Evolutionary conservation across 2,113 vertebrate species (phyloP), one percentile per base, ranked within the genome.

Genomic region (Platanista minor): DNA sequence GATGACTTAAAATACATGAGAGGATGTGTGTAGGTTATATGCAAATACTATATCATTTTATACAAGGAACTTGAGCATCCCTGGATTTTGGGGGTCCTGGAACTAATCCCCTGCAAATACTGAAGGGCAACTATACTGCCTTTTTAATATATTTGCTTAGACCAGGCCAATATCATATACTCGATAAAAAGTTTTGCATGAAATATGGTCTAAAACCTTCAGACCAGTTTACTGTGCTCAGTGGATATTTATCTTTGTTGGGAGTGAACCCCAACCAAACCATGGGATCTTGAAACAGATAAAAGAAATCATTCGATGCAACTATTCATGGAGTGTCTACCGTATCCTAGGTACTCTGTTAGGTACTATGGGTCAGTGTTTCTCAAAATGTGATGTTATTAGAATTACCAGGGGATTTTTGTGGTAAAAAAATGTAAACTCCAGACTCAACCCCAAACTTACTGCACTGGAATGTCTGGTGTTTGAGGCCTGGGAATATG

Each of bases 111-210:
- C 31, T 78, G 49, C 49, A 54, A 54, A 78, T 54, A 78, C 49
- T 54, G 33, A 78, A 78, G 75, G 75, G 36, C 11, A 23, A 36
- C 11, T 78, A 54, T 72, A 61, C 18, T 77, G 3, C 1, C 1
- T 94, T 94, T 71, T 91, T 25, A 86, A 77, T n/a, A 66, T 41
- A 75, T 85, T 75, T 77, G 12, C 10, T 82, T 96, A 82, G 61
- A 52, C 1, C 12, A 36, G 4, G 78, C 49, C 41, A 92, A 69
- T 18, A 90, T 43, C n/a, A 67, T 11, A 83, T 61, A 77, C 4
- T 54, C 12, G 77, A 61, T 66, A 83, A 84, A 87, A 87, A 12
- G 12, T 52, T 91, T 82, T 41, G 21, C 31, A 59, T 62, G 39
- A 71, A 62, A n/a, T 89, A 82, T 23, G 17, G 14, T 36, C 29